Percentiles rank a stretch among this genome's conserved stretches.
Evolutionary conservation across 2,888 invertebrate genomes (phyloP).

Genomic region (Alsophila aescularia): DNA sequence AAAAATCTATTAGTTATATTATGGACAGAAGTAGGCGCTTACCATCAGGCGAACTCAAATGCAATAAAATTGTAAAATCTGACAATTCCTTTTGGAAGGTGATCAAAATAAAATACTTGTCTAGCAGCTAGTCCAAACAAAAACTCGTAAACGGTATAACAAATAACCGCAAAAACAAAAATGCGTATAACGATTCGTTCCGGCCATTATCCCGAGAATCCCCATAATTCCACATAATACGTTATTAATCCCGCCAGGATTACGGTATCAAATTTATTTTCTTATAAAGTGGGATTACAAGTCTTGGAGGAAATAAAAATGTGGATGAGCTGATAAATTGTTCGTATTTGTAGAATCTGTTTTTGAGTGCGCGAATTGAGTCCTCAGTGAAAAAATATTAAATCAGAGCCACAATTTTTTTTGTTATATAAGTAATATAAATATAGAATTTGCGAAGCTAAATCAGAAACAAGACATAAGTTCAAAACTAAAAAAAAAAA

Average conservation of each 20-base stretch:
- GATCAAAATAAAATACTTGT: neutral
- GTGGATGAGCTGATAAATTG: constrained; percentile 14
- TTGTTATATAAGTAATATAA: no score
- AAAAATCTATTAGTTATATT: no score
- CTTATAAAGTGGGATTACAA: constrained; percentile 53
- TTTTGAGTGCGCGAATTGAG: neutral
- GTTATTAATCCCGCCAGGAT: constrained; percentile 62
- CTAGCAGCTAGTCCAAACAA: neutral
- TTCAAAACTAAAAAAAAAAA: no score
- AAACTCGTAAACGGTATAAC: neutral
- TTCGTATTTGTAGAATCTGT: neutral
- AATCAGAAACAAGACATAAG: no score
- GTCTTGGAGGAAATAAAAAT: constrained; percentile 28
- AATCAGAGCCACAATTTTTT: no score
- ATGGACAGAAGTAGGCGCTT: no score
- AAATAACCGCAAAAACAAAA: constrained; percentile 19
- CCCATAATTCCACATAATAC: constrained; percentile 39
- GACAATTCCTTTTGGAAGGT: no score
- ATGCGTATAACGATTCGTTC: constrained; percentile 33
- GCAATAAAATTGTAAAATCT: no score
- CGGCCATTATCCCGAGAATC: constrained; percentile 45
- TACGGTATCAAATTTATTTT: constrained; percentile 62
- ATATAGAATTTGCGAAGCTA: no score
- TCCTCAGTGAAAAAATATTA: no score
- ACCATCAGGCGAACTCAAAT: no score